phyloP scores from a whole-genome alignment of 2,888 invertebrate species.

The Idaea biselata region DNA sequence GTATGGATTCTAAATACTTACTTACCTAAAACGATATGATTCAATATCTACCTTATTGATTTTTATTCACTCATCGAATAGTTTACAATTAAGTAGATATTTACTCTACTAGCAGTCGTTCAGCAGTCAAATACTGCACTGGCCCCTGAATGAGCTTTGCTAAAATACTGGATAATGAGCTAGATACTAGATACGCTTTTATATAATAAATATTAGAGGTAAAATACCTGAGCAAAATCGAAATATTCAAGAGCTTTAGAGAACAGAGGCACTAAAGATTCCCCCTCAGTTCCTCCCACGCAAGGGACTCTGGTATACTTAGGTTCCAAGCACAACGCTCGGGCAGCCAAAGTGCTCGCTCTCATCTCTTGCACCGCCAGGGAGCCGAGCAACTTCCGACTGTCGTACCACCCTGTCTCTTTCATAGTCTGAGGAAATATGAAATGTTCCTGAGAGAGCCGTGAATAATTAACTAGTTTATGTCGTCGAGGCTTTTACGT shows the following conservation, averaged over 20 bases:
- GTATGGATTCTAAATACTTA: not conserved
- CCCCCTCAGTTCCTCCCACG: conserved; percentile 69
- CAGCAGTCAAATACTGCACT: no score
- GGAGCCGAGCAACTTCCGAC: conserved; percentile 62
- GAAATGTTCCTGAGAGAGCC: conserved; percentile 18
- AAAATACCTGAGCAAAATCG: conserved; percentile 61
- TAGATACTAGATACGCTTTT: no score
- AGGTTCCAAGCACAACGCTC: conserved; percentile 63
- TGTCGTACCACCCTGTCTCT: conserved; percentile 70
- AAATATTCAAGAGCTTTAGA: conserved; percentile 69
- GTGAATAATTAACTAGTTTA: conserved; percentile 26
- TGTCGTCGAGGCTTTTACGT: not conserved
- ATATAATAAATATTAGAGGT: not conserved
- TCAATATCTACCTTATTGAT: no score
- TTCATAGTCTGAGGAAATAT: conserved; percentile 55
- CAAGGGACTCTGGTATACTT: conserved; percentile 66
- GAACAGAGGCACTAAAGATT: conserved; percentile 64
- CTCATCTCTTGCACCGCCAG: conserved; percentile 72
- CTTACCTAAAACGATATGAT: not conserved
- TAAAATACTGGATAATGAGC: no score
- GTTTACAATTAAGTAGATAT: no score
- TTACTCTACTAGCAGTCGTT: no score
- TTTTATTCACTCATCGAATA: no score
- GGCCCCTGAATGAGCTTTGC: no score
- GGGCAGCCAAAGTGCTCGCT: conserved; percentile 67